These are phyloP conservation scores for Chloropsis hardwickii DNA, from an alignment of 2,113 vertebrate species.

Conservation along the genomic window DNA sequence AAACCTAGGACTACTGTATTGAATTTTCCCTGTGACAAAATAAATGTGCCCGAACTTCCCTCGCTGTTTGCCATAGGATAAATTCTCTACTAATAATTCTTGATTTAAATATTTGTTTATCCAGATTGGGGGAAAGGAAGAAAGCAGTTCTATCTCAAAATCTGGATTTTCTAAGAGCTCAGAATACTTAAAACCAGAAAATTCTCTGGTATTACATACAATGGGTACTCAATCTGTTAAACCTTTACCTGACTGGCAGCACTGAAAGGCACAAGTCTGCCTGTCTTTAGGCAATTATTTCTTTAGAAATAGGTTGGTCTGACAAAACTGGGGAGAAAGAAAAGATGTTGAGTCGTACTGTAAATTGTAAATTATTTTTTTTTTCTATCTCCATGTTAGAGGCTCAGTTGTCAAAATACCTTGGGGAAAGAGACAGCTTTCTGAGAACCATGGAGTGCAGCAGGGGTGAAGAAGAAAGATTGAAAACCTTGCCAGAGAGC, in stretches of 20 bases:
- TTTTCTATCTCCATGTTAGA: neutral
- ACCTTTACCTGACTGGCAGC: neutral
- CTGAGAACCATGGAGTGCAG: neutral
- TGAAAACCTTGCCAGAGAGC: neutral
- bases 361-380: neutral
- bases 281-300: neutral
- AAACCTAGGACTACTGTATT: neutral
- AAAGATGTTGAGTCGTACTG: neutral
- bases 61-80: neutral
- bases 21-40: neutral
- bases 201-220: neutral
- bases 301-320: neutral
- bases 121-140: neutral
- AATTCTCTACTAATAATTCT: neutral
- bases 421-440: neutral
- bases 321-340: neutral
- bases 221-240: neutral
- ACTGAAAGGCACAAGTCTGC: neutral
- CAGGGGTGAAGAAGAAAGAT: neutral
- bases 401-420: neutral
- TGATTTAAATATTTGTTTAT: neutral
- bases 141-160: neutral
- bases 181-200: neutral
- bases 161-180: neutral
- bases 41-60: neutral